phyloP scores from a whole-genome alignment of 2,888 invertebrate genomes.

The Cataglyphis albicans region DNA sequence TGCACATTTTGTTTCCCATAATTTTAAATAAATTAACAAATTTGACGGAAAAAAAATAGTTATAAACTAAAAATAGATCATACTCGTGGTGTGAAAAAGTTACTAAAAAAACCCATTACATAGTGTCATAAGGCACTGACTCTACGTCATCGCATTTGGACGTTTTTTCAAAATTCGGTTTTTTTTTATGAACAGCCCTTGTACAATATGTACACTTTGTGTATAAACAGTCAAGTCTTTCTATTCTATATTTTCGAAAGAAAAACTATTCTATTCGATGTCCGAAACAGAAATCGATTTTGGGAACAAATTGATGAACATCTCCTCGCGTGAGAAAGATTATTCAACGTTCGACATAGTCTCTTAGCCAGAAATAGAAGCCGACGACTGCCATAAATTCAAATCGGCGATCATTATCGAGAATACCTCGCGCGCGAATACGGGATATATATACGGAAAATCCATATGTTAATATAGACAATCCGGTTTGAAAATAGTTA shows the following conservation, averaged over 20 bases:
- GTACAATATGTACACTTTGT: no score
- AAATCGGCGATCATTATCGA: slow-evolving; percentile 32
- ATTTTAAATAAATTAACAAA: neutral
- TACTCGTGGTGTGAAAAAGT: no score
- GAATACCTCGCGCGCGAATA: slow-evolving; percentile 11
- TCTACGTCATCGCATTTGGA: no score
- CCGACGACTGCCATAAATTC: slow-evolving; percentile 18
- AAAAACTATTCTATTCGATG: neutral
- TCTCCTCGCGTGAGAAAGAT: neutral
- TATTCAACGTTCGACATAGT: slow-evolving; percentile 22
- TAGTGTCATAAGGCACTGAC: no score
- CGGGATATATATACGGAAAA: slow-evolving; percentile 17
- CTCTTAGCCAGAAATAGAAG: slow-evolving; percentile 18
- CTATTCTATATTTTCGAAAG: neutral
- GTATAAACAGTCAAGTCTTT: no score
- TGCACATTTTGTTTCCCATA: neutral
- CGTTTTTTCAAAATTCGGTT: no score
- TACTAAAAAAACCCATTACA: no score
- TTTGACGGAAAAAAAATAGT: neutral
- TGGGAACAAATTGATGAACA: slow-evolving; percentile 20
- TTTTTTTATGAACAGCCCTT: no score
- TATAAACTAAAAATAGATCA: no score
- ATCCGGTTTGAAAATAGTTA: slow-evolving; percentile 19
- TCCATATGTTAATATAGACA: slow-evolving; percentile 19
- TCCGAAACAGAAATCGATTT: slow-evolving; percentile 26